A percentile compares a stretch with the other conserved stretches of the same genome.
Conservation (phyloP, 2,113 vertebrate genomes). For the Connochaetes taurinus region DNA sequence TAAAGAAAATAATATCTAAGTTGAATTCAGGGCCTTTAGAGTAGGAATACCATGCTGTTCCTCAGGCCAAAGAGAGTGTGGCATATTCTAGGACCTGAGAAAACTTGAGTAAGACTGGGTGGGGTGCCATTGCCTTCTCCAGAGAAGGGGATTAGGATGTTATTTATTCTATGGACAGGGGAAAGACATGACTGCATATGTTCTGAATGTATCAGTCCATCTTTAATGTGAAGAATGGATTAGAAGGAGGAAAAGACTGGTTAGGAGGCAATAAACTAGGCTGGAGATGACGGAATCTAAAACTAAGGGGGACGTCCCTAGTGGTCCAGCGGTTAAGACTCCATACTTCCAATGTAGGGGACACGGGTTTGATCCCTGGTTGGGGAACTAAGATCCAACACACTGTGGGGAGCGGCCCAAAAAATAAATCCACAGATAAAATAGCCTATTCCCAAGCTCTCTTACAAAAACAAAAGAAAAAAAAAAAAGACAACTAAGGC, state of each 20-base stretch:
- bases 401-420: fast-evolving
- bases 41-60: not conserved
- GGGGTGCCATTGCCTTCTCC: not conserved
- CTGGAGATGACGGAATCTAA: not conserved
- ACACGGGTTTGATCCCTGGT: not conserved
- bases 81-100: not conserved
- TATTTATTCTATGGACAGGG: not conserved
- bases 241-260: not conserved
- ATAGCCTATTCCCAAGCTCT: not conserved
- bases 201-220: not conserved
- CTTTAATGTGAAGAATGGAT: not conserved
- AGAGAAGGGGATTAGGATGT: not conserved
- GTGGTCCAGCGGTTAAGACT: not conserved
- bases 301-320: not conserved
- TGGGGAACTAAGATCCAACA: not conserved
- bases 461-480: not conserved
- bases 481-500: not conserved
- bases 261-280: not conserved
- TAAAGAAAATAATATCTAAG: not conserved
- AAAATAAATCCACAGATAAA: not conserved
- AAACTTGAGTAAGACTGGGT: not conserved
- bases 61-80: not conserved
- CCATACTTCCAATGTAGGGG: not conserved
- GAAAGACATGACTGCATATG: not conserved
- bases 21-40: not conserved